These are phyloP conservation scores for Brachionus koreanus DNA, from an alignment of 1,140 invertebrate species.

Conservation along the genomic window DNA sequence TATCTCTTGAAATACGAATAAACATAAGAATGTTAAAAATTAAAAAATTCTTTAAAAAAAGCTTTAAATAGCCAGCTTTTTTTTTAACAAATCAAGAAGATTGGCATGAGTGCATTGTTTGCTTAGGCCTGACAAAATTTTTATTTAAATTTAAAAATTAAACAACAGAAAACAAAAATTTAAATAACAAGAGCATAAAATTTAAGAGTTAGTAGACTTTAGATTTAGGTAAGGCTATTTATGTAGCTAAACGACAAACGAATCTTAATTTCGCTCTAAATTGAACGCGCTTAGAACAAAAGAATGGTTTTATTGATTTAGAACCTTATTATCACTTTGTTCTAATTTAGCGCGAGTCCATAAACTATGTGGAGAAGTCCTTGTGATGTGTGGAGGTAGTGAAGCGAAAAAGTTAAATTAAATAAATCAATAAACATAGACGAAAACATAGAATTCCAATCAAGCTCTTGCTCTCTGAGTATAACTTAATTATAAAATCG, in stretches of 20 bases:
- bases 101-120: no score
- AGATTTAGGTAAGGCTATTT: not conserved
- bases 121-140: no score
- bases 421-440: conserved; percentile 26
- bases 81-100: no score
- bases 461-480: not conserved
- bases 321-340: conserved; percentile 9
- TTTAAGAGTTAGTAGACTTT: no score
- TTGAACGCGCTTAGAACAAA: not conserved
- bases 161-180: no score
- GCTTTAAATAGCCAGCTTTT: no score
- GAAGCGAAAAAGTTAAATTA: conserved; percentile 31
- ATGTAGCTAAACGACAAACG: not conserved
- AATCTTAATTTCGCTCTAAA: not conserved
- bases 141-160: no score
- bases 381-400: not conserved
- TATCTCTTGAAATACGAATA: no score
- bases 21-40: no score
- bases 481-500: conserved; percentile 19
- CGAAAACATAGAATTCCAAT: conserved; percentile 30
- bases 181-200: no score
- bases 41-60: no score
- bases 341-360: not conserved
- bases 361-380: not conserved
- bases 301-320: conserved; percentile 2